Base-by-base conservation (phyloP, 2,113 vertebrate genomes). In the Rhea pennata region DNA sequence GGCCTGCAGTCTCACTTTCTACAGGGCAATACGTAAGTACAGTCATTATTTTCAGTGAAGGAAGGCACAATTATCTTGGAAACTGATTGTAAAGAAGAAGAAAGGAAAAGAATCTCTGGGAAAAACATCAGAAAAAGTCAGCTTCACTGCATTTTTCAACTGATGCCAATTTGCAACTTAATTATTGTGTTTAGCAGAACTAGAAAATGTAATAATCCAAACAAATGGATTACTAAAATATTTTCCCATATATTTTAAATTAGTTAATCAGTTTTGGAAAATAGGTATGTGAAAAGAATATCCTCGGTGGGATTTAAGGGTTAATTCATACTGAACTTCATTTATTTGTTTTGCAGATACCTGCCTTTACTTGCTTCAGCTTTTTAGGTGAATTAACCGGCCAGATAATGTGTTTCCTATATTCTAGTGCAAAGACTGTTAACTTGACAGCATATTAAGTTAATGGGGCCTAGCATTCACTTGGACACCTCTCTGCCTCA, bases 1-100 rank as follows among this genome's bases (percentile, higher is more conserved):
- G 97, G 97, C 98, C 97, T 98, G 98, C 98, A 98, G 97, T 98
- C 98, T 97, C 95, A 97, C 98, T 98, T 98, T 98, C 97, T 98
- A 92, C 94, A 96, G 97, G 97, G 98, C 97, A 96, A 94, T 98
- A 96, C 94, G 79, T 97, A 98, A 98, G 96, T 97, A 97, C 96
- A 98, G 98, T 96, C 96, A 97, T 98, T 97, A 97, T 98, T 98
- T 98, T 97, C 96, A 96, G 94, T 97, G 96, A 97, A 97, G 97
- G 97, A 93, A 97, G 96, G 97, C 97, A 97, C 97, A 97, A 97
- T 97, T 98, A 98, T 97, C 94, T 97, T 97, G 97, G 96, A 98
- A 97, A 97, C 88, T 97, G 94, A 97, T 97, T 98, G 94, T 96
- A 92, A 95, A 94, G 92, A 91, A 96, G 91, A 90, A 94, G 64